Evolutionary conservation across 2,797 vertebrate species (phyloP).

Genomic region (Cyprinella venusta): DNA sequence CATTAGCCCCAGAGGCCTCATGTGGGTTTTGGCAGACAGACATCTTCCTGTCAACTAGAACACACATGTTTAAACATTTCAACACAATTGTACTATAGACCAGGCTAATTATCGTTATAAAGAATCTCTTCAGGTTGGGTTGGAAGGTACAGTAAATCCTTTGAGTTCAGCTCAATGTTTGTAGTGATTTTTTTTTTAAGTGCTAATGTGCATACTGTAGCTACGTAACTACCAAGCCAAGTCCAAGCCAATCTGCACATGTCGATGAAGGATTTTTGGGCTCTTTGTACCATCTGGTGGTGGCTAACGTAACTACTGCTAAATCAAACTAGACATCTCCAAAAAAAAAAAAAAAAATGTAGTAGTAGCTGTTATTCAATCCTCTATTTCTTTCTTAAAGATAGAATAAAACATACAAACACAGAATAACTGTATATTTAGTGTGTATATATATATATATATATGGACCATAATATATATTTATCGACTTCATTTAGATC

Average conservation of each 20-base stretch:
- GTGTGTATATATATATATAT: conserved; percentile 23
- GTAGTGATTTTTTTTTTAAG: background rate
- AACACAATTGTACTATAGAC: background rate
- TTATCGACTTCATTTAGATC: conserved; percentile 68
- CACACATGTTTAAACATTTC: background rate
- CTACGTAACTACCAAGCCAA: background rate
- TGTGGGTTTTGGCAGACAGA: background rate
- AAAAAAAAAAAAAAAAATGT: no score
- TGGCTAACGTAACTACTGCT: background rate
- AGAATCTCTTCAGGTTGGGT: background rate
- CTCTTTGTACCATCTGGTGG: conserved; percentile 47
- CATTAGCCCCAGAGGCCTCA: background rate
- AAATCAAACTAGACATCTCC: background rate
- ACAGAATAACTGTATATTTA: background rate
- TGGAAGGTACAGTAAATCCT: background rate
- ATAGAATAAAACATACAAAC: conserved; percentile 6
- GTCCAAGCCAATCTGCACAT: background rate
- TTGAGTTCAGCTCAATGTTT: background rate
- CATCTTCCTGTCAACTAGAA: conserved; percentile 14
- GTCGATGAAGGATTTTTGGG: background rate
- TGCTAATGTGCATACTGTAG: background rate
- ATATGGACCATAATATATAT: conserved; percentile 32
- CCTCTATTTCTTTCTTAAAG: background rate
- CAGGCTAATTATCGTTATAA: conserved; percentile 1
- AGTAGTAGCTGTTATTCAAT: background rate